phyloP scores from a whole-genome alignment of 2,113 vertebrate genomes.

The Callithrix jacchus region DNA sequence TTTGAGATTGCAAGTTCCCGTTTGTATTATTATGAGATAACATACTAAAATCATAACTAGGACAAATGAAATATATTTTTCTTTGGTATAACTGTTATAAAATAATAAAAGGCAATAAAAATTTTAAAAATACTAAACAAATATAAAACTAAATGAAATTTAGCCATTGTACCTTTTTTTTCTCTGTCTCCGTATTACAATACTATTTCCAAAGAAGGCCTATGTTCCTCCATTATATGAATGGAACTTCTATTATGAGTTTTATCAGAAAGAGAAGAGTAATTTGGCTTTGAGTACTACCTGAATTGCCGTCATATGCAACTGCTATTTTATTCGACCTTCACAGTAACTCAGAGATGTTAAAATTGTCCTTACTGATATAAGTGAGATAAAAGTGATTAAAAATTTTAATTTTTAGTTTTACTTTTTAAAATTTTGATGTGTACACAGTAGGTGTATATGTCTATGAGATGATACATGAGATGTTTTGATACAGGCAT shows the following conservation, averaged over 20 bases:
- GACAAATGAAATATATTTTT: conserved; percentile 7
- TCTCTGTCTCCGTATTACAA: neutral
- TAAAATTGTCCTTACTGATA: neutral
- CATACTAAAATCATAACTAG: neutral
- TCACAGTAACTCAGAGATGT: neutral
- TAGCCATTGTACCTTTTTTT: neutral
- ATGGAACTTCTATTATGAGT: neutral
- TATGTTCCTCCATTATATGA: neutral
- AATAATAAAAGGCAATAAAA: conserved; percentile 10
- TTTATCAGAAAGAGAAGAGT: neutral
- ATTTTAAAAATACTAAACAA: neutral
- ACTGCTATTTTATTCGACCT: neutral
- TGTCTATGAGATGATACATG: no score
- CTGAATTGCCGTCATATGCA: neutral
- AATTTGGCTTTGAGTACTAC: neutral
- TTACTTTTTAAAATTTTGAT: no score
- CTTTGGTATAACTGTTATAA: neutral
- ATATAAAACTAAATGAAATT: neutral
- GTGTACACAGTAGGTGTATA: no score
- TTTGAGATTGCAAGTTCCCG: neutral
- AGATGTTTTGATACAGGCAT: no score
- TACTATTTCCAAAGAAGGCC: neutral
- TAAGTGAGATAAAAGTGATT: neutral
- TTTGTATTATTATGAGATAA: neutral
- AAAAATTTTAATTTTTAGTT: neutral